phyloP scores from a whole-genome alignment of 1,140 invertebrate species.

The Solenopsis invicta region DNA sequence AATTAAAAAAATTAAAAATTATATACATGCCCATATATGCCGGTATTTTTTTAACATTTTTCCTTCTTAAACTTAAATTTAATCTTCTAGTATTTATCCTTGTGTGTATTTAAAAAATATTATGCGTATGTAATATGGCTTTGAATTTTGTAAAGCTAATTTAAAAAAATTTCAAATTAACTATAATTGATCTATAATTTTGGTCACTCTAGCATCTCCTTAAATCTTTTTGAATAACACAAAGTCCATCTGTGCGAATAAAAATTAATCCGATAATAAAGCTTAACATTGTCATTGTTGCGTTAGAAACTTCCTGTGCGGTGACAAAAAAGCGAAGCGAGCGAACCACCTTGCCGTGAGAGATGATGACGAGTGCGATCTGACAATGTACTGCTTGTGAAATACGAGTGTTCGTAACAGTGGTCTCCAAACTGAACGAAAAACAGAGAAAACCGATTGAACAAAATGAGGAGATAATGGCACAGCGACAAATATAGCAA shows the following conservation, averaged over 20 bases:
- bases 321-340: conserved; percentile 22
- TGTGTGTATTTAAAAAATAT: too few relatives aligned
- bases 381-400: conserved; percentile 16
- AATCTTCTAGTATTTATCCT: too few relatives aligned
- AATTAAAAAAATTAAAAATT: too few relatives aligned
- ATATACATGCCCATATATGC: too few relatives aligned
- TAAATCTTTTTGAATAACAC: neutral
- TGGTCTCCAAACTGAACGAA: conserved; percentile 74
- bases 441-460: conserved; percentile 42
- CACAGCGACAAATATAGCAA: conserved; percentile 53
- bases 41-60: too few relatives aligned
- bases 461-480: conserved; percentile 37
- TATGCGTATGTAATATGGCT: too few relatives aligned
- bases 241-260: neutral
- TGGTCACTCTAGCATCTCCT: too few relatives aligned
- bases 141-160: too few relatives aligned
- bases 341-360: conserved; percentile 6
- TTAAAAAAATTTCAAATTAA: too few relatives aligned
- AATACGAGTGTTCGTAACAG: conserved; percentile 63
- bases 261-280: neutral
- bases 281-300: neutral
- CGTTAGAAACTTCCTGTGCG: neutral
- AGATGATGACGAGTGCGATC: neutral
- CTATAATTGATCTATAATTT: too few relatives aligned
- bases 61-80: too few relatives aligned